Evolutionary conservation across 2,888 invertebrate genomes (phyloP).

Genomic region (Chirona hameri): DNA sequence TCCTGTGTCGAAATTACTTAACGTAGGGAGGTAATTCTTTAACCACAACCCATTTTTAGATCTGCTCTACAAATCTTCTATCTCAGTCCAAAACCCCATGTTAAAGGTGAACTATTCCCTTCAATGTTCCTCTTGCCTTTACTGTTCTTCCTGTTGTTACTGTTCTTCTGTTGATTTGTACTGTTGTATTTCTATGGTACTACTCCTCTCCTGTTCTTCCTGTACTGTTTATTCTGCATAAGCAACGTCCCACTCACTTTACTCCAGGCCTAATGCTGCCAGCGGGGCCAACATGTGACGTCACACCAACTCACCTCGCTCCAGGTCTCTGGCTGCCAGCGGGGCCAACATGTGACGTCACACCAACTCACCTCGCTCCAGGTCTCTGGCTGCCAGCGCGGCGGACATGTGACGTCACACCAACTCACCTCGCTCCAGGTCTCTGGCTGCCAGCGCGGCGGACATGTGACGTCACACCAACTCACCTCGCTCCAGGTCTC

Average conservation of each 20-base stretch:
- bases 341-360: constrained; percentile 86
- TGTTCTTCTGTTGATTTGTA: too few species aligned
- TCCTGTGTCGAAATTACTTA: too few species aligned
- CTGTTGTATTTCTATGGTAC: too few species aligned
- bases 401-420: constrained; percentile 75
- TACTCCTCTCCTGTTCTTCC: too few species aligned
- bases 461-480: constrained; percentile 68
- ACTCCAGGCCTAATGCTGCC: constrained; percentile 84
- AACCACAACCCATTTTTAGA: too few species aligned
- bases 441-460: constrained; percentile 80
- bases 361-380: constrained; percentile 65
- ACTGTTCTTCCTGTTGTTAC: too few species aligned
- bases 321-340: constrained; percentile 86
- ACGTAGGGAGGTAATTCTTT: too few species aligned
- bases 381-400: constrained; percentile 79
- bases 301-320: constrained; percentile 57
- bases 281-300: constrained; percentile 86
- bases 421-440: constrained; percentile 70
- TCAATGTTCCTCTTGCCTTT: too few species aligned
- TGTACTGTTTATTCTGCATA: too few species aligned
- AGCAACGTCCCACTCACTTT: constrained; percentile 50
- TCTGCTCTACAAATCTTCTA: too few species aligned
- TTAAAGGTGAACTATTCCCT: too few species aligned
- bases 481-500: constrained; percentile 75
- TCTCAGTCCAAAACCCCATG: too few species aligned